Evolutionary conservation across 2,797 vertebrate species (phyloP).

Genomic region (Manis javanica): DNA sequence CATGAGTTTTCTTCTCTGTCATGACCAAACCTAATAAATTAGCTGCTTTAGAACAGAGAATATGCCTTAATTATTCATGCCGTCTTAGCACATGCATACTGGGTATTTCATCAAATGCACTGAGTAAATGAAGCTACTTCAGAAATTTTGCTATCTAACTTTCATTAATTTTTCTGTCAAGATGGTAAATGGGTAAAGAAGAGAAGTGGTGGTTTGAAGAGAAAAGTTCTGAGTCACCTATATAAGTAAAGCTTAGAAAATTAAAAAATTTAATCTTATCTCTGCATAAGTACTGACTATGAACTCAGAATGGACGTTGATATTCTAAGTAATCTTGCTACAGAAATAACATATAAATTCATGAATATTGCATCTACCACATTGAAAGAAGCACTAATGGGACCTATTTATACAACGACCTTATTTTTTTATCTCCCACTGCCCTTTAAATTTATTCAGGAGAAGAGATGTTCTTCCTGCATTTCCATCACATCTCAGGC

Average conservation of each 20-base stretch:
- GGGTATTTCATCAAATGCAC: background rate
- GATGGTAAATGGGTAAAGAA: background rate
- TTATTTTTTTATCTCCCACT: background rate
- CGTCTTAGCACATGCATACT: background rate
- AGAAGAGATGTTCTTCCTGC: background rate
- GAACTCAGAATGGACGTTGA: background rate
- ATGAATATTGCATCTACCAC: background rate
- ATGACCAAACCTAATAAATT: background rate
- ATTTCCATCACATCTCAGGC: background rate
- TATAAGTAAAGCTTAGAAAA: background rate
- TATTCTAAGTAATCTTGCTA: background rate
- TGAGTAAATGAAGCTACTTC: background rate
- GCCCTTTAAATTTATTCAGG: background rate
- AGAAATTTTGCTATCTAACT: background rate
- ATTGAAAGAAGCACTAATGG: background rate
- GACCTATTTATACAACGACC: background rate
- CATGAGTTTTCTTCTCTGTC: background rate
- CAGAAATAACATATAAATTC: background rate
- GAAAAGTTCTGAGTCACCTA: background rate
- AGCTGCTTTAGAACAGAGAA: background rate
- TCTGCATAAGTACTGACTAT: background rate
- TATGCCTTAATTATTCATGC: background rate
- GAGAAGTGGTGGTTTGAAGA: background rate
- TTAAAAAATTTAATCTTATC: background rate
- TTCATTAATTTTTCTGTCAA: background rate